Evolutionary conservation across 2,797 vertebrate species (phyloP), one percentile per base, ranked within the genome.

Genomic region (Sebastes nivosus): DNA sequence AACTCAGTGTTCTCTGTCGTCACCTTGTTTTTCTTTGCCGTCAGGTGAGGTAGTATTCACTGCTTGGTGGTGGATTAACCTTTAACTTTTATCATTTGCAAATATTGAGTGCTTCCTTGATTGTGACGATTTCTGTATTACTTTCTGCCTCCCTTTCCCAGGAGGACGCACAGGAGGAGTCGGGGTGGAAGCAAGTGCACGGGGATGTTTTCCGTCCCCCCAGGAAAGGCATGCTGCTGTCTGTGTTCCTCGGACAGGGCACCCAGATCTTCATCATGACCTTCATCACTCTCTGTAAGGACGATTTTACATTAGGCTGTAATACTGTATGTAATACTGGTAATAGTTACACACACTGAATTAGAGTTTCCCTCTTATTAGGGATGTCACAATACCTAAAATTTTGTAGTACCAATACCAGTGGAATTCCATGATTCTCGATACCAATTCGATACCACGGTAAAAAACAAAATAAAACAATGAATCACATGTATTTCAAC

Each of bases 201-300:
- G 96, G 96, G 4, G 97, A 97, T 78, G 96, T 98, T 13, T 98
- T 98, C 90, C 96, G 97, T 67, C 95, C 97, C 2, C 96, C 96
- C 27, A 95, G 95, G 89, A 97, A 96, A 76, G 96, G 96, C 76
- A 98, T 99, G 97, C 75, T 98, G 80, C 93, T 98, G 8, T 97
- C 97, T 20, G 96, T 97, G 76, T 97, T 98, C 87, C 92, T 99
- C 3, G 97, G 97, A 70, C 97, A 98, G 93, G 97, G 98, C 91
- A 97, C 96, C 0, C 97, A 98, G 88, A 96, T 98, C 94, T 97
- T 97, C 92, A 98, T 98, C 87, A 97, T 98, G 97, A 97, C 96
- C 0, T 97, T 99, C 91, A 97, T 97, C 94, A 99, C 97, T 7
- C 96, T 98, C 57, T 97, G 98, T 99, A 95, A 98, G 94, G 5